Evolutionary conservation across 2,888 invertebrate genomes (phyloP), one percentile per base, ranked within the genome.

Genomic region (Ophioninae sp.): DNA sequence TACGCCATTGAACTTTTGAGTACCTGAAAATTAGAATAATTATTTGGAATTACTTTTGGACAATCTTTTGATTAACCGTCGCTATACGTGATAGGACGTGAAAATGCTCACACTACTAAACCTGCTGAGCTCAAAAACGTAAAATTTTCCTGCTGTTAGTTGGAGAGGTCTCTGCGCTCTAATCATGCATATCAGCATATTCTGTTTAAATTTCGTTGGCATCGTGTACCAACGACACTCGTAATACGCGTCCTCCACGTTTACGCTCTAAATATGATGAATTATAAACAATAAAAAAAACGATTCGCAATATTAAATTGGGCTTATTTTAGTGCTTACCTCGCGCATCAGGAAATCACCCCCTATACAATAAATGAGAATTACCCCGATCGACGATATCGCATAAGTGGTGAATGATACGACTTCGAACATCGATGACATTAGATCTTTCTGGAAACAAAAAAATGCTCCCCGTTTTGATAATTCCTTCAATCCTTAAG

Each of bases 151-250:
- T 7, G 73, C 73, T 0, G 73, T 74, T 20, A 74, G n/a, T 64
- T 64, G 64, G 51, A 74, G 37, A n/a, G 74, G 64, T 59, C 5
- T 71, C 37, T 64, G 20, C 5, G 94, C 93, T 0, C 94, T 92
- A 86, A 93, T 93, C 92, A 95, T 93, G 6, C 94, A 93, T 65
- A 95, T 93, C 79, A 93, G 89, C 37, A 95, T 87, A 6, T 91
- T 89, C 8, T 92, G 92, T 20, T 92, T 92, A 87, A 94, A 94
- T 79, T 88, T 89, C 0, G 86, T 86, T 76, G 93, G 90, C 88
- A 95, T 94, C 10, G 94, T 93, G 72, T 94, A 92, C 95, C 95
- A 95, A 2, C 94, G 93, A 84, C 94, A 94, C 73, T 93, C 93
- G 87, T 95, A 95, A 85, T 95, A 88, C 67, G 93, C 93, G 51